Evolutionary conservation across 64 coral and sea anemone species (phyloP).

Genomic region (Montipora foliosa): DNA sequence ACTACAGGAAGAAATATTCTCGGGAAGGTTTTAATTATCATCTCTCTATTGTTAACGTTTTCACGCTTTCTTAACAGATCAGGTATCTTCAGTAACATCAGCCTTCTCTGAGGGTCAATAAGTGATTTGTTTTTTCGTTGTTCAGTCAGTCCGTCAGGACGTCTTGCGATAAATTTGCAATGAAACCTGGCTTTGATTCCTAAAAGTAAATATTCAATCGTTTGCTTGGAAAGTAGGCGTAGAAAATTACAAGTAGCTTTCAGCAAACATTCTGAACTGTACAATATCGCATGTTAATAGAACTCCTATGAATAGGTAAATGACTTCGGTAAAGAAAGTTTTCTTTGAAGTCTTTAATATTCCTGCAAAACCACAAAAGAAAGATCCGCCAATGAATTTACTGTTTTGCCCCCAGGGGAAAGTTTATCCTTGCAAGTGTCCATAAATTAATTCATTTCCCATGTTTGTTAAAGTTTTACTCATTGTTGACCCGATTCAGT

Average conservation of each 20-base stretch:
- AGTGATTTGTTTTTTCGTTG: not conserved
- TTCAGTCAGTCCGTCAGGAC: no score
- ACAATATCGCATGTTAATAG: not conserved
- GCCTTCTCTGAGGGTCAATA: not conserved
- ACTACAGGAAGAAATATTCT: not conserved
- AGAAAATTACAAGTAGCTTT: conserved; percentile 9
- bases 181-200: not conserved
- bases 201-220: not conserved
- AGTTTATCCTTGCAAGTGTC: not conserved
- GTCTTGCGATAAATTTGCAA: not conserved
- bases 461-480: conserved; percentile 32
- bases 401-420: not conserved
- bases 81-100: not conserved
- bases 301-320: not conserved
- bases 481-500: conserved; percentile 2
- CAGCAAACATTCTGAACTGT: conserved; percentile 23
- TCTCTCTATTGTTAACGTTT: not conserved
- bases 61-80: not conserved
- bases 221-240: conserved; percentile 29
- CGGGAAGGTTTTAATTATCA: not conserved
- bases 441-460: conserved; percentile 10
- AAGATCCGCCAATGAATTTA: not conserved
- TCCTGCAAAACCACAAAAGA: conserved; percentile 17
- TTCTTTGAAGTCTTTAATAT: not conserved
- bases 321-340: not conserved